A percentile compares a stretch with the other conserved stretches of the same genome.
These are phyloP conservation scores for Nomada hirtipes DNA, from an alignment of 2,888 invertebrate species.

Conservation along the genomic window DNA sequence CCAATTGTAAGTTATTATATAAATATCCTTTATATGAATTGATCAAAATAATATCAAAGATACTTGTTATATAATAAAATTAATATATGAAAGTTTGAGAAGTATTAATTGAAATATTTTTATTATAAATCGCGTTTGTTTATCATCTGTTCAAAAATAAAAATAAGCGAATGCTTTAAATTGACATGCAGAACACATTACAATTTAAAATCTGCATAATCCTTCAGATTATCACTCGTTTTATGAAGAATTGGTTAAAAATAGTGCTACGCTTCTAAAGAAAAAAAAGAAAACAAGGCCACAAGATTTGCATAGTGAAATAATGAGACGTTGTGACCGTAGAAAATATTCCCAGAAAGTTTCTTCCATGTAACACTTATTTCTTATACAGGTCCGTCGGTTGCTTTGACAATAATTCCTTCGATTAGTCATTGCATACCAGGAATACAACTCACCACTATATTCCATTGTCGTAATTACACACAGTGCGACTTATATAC, in stretches of 20 bases:
- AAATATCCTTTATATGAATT: too few relatives aligned
- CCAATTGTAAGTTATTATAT: too few relatives aligned
- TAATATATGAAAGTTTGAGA: too few relatives aligned
- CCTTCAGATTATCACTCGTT: neutral
- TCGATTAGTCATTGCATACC: constrained; percentile 8
- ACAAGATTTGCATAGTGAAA: neutral
- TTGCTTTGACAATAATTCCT: neutral
- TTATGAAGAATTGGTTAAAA: neutral
- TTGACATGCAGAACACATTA: too few relatives aligned
- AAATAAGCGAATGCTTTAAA: too few relatives aligned
- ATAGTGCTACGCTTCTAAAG: neutral
- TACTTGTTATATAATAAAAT: too few relatives aligned
- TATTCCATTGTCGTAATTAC: neutral
- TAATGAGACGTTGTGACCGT: too few relatives aligned
- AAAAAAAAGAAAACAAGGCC: neutral
- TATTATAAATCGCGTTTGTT: too few relatives aligned
- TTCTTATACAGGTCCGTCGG: neutral
- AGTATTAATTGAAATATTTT: too few relatives aligned
- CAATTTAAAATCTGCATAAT: neutral
- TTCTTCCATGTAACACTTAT: neutral
- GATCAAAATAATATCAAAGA: too few relatives aligned
- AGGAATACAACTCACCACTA: neutral
- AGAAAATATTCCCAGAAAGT: constrained; percentile 3
- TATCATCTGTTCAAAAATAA: too few relatives aligned
- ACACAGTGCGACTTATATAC: neutral